Base-by-base conservation (phyloP, 2,888 invertebrate species). In the Spialia ferax region DNA sequence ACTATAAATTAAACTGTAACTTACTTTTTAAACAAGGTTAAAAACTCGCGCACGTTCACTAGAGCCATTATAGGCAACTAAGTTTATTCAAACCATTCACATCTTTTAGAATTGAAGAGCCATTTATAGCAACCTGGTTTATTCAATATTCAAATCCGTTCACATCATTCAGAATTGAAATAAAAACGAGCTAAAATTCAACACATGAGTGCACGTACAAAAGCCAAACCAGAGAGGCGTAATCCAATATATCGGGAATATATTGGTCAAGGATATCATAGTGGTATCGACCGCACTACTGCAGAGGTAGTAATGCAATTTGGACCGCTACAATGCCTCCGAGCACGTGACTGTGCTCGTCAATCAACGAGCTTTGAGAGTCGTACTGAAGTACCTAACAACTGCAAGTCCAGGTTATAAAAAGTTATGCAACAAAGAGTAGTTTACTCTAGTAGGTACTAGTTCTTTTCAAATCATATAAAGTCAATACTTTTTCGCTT, bases 271-370 rank as follows among this genome's bases (percentile, higher is more conserved):
- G 55, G 45, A 63, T 63, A 63, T 42, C 63, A 54, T 26, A 63
- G 55, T 32, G 32, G 45, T 13, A 29, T 26, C 42, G 55, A 18
- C 45, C 45, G 18, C 18, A 20, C 8, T 63, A 56, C 64, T 45
- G 45, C n/a, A n/a, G n/a, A 45, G 45, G 18, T 18, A 57, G 35
- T 64, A 64, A 64, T 64, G 48, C 42, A 57, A 64, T 64, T 57
- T 45, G 15, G 7, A 22, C 13, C 18, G 56, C 15, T 29, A 35
- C 29, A 35, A 50, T 55, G 26, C 38, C 52, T 42, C 13, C 38
- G 20, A 38, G 26, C 20, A 38, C 38, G 63, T 55, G 42, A 42
- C 55, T 52, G 13, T 11, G n/a, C 29, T 8, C 45, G 26, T 63
- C 63, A 63, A 63, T 63, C 45, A 45, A 45, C 18, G 18, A 45